Evolutionary conservation across 1,140 invertebrate genomes (phyloP).

Genomic region (Rhopalosiphum padi): DNA sequence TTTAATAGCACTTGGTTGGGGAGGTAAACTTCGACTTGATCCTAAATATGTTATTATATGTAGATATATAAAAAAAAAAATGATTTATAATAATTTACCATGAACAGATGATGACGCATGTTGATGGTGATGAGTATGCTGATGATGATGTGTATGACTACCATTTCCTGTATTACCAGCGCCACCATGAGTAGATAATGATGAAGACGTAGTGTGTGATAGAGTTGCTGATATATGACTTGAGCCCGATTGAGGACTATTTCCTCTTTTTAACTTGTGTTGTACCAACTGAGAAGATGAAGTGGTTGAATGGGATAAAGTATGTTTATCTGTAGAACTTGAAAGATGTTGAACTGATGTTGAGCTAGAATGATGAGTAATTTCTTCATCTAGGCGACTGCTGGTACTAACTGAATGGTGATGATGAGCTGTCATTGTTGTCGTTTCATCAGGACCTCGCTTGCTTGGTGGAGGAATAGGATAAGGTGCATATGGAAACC

Average conservation of each 20-base stretch:
- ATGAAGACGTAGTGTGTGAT: conserved; percentile 62
- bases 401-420: conserved; percentile 63
- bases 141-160: conserved; percentile 65
- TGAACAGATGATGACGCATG: conserved; percentile 59
- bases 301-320: conserved; percentile 72
- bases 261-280: conserved; percentile 68
- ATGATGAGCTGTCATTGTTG: conserved; percentile 74
- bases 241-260: conserved; percentile 64
- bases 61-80: neutral
- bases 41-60: conserved; percentile 18
- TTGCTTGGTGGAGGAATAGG: conserved; percentile 73
- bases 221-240: conserved; percentile 62
- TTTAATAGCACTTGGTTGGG: conserved; percentile 64
- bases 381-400: conserved; percentile 66
- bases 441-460: conserved; percentile 69
- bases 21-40: conserved; percentile 54
- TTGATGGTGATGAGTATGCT: conserved; percentile 63
- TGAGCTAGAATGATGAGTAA: conserved; percentile 69
- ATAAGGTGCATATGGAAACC: conserved; percentile 75
- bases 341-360: conserved; percentile 68
- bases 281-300: conserved; percentile 69
- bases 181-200: conserved; percentile 64
- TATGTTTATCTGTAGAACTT: conserved; percentile 66
- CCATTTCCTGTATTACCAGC: conserved; percentile 64
- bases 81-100: conserved; percentile 21